Percentiles rank a stretch among this genome's conserved stretches.
phyloP scores from a whole-genome alignment of 2,888 invertebrate species.

The Halocaridina rubra region DNA sequence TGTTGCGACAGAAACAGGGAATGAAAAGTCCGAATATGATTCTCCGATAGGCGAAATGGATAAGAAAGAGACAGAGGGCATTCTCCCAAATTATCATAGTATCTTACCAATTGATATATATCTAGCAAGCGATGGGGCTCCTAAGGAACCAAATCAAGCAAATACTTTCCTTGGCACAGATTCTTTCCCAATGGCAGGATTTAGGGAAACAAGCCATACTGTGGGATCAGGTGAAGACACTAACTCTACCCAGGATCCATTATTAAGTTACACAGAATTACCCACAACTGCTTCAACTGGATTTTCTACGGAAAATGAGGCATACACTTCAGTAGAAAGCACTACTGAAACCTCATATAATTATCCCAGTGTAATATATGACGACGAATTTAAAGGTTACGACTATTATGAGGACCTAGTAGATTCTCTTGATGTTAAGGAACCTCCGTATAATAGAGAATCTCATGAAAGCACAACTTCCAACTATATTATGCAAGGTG shows the following conservation, averaged over 20 bases:
- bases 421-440: slow-evolving; percentile 41
- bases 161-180: background rate
- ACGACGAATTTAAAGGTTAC: slow-evolving; percentile 51
- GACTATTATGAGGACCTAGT: slow-evolving; percentile 52
- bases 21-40: too few species aligned
- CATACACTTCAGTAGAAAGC: background rate
- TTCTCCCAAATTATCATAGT: too few species aligned
- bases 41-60: too few species aligned
- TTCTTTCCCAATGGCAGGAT: background rate
- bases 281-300: background rate
- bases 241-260: background rate
- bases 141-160: too few species aligned
- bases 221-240: background rate
- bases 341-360: background rate
- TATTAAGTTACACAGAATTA: background rate
- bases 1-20: too few species aligned
- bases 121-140: too few species aligned
- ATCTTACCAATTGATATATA: too few species aligned
- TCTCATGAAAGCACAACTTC: too few species aligned
- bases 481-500: too few species aligned
- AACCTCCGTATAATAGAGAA: too few species aligned
- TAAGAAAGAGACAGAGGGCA: too few species aligned
- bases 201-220: background rate
- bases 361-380: background rate
- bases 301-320: background rate